Evolutionary conservation across 2,797 vertebrate genomes (phyloP).

Genomic region (Hoplostethus atlanticus): DNA sequence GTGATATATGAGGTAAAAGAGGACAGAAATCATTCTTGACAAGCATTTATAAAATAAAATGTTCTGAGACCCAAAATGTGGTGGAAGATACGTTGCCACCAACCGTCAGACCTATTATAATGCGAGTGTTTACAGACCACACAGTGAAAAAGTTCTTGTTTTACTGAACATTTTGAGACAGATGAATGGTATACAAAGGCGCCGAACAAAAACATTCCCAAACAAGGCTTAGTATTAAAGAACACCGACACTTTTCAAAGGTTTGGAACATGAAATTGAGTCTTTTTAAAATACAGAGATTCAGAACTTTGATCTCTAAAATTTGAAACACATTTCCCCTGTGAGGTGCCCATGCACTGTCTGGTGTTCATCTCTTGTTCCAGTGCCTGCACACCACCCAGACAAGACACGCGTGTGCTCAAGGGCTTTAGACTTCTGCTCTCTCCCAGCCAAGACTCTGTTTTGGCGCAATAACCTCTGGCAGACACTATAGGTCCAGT

Average conservation of each 20-base stretch:
- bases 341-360: neutral
- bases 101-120: no score
- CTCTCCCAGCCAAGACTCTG: neutral
- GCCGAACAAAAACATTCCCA: neutral
- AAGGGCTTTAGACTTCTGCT: neutral
- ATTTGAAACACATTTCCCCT: neutral
- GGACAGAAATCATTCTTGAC: no score
- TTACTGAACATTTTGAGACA: slow-evolving; percentile 15
- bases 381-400: neutral
- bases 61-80: no score
- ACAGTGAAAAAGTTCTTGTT: neutral
- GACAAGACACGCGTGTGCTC: neutral
- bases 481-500: no score
- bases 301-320: neutral
- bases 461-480: no score
- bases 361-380: neutral
- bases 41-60: no score
- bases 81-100: no score
- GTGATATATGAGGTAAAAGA: no score
- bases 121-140: no score
- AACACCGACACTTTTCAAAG: neutral
- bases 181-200: neutral
- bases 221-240: neutral
- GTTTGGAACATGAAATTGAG: neutral
- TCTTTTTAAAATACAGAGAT: neutral